Evolutionary conservation across 2,888 invertebrate species (phyloP).

Genomic region (Brachyptera putata): DNA sequence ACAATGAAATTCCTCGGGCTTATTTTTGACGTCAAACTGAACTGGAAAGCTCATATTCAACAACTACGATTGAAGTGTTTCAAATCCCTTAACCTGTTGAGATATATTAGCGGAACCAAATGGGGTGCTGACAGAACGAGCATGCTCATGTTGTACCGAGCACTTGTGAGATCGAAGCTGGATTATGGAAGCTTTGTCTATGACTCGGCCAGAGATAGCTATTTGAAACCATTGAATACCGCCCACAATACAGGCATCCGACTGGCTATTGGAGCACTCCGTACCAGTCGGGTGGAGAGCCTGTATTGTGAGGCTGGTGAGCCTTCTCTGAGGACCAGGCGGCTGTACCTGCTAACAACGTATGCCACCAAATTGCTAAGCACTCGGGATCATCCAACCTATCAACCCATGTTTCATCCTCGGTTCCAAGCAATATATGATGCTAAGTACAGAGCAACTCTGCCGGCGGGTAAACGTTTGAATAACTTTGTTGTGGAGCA

Average conservation of each 20-base stretch:
- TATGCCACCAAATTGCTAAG: no score
- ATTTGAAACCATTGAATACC: not conserved
- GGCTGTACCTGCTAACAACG: no score
- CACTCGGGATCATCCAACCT: no score
- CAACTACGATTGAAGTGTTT: no score
- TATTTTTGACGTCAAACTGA: conserved; percentile 3
- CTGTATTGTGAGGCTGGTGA: not conserved
- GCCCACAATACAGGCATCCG: not conserved
- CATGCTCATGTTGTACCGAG: not conserved
- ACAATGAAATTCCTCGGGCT: conserved; percentile 11
- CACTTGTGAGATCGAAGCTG: not conserved
- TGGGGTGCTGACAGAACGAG: conserved; percentile 4
- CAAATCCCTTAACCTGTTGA: conserved; percentile 2
- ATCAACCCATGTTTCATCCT: no score
- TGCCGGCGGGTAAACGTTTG: no score
- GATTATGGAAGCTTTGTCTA: no score
- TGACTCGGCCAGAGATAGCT: no score
- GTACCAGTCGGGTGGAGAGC: not conserved
- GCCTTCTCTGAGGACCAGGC: no score
- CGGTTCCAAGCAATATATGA: no score
- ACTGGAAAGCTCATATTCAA: conserved; percentile 11
- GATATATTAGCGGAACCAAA: not conserved
- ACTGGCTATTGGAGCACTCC: not conserved
- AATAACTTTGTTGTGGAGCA: no score
- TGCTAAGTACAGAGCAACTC: no score